phyloP scores from a whole-genome alignment of 1,140 invertebrate genomes.

The Lysiphlebus fabarum region DNA sequence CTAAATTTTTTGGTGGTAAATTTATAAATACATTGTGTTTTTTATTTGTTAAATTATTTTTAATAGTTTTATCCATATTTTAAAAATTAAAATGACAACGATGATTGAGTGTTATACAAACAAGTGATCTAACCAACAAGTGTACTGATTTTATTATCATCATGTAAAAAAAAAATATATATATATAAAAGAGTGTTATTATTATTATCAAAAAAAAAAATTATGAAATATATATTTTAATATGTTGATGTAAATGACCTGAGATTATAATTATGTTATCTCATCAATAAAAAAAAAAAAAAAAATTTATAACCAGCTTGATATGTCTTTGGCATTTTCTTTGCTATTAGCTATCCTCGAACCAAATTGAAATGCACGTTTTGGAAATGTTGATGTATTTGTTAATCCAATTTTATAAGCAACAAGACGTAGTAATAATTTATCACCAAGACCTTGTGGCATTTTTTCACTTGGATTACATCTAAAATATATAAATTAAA shows the following conservation, averaged over 20 bases:
- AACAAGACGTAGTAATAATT: conserved; percentile 80
- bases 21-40: conserved; percentile 29
- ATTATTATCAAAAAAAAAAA: no score
- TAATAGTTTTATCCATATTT: background rate
- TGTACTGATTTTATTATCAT: no score
- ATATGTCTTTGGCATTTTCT: conserved; percentile 81
- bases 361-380: conserved; percentile 97
- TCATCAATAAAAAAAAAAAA: no score
- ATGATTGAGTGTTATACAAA: background rate
- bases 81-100: background rate
- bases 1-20: conserved; percentile 49
- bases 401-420: conserved; percentile 71
- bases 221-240: no score
- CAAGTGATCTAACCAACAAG: no score
- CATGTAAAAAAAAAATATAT: no score
- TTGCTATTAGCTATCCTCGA: conserved; percentile 90
- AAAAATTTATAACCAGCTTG: conserved; percentile 55
- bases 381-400: conserved; percentile 70
- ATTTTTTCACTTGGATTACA: conserved; percentile 63
- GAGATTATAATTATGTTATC: no score
- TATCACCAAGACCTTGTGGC: conserved; percentile 85
- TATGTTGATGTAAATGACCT: no score
- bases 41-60: background rate
- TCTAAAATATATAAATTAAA: conserved; percentile 53
- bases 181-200: no score